phyloP scores from a whole-genome alignment of 2,113 vertebrate genomes.

The Rallus limicola region DNA sequence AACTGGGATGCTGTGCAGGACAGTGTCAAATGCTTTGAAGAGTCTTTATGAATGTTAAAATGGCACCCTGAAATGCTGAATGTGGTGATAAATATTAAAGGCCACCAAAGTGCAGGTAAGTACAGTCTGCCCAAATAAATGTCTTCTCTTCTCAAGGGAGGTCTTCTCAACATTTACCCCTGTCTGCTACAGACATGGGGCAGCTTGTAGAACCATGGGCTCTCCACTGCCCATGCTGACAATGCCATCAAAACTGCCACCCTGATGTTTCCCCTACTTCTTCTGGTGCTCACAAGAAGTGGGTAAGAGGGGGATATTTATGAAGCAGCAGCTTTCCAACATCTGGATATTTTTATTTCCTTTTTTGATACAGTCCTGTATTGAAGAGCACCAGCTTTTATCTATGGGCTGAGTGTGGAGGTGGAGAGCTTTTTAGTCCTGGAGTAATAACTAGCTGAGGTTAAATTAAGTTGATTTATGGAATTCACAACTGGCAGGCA shows the following conservation, averaged over 20 bases:
- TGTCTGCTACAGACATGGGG: accelerated
- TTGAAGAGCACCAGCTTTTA: not conserved
- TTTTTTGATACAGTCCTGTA: not conserved
- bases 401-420: not conserved
- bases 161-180: accelerated
- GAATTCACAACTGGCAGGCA: not conserved
- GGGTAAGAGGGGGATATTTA: not conserved
- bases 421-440: not conserved
- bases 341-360: not conserved
- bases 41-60: not conserved
- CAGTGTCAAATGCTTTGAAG: not conserved
- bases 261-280: not conserved
- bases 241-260: not conserved
- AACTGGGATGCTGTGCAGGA: no score
- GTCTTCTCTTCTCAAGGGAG: not conserved
- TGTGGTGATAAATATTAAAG: not conserved
- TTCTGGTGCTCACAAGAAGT: not conserved
- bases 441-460: not conserved
- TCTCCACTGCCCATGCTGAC: not conserved
- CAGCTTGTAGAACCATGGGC: not conserved
- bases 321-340: not conserved
- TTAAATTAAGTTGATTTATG: not conserved
- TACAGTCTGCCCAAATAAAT: not conserved
- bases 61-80: not conserved
- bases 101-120: not conserved